These are phyloP conservation scores for Aix galericulata DNA, from an alignment of 2,113 vertebrate genomes.

Conservation along the genomic window DNA sequence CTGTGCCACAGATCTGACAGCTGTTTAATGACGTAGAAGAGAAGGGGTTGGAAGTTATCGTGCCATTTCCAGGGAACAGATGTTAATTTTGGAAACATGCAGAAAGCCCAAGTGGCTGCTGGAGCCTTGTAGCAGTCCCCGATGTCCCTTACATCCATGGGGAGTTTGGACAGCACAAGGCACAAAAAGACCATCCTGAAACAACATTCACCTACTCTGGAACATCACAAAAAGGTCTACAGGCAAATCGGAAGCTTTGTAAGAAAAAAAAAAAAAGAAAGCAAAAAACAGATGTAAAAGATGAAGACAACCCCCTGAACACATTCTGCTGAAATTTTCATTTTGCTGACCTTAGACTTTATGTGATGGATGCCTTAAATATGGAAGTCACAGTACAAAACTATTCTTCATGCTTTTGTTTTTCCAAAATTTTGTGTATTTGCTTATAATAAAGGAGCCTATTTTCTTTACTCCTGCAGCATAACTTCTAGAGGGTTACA, in stretches of 20 bases:
- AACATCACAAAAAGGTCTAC: no score
- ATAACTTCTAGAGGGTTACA: not conserved
- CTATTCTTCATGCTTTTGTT: not conserved
- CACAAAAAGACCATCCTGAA: not conserved
- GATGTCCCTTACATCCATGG: accelerated
- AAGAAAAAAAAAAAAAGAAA: no score
- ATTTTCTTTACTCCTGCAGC: accelerated
- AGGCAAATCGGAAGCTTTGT: no score
- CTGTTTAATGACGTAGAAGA: not conserved
- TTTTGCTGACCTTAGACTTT: not conserved
- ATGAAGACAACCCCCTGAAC: accelerated
- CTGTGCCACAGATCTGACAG: not conserved
- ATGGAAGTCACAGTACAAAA: not conserved
- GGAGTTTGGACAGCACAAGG: not conserved
- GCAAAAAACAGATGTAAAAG: not conserved
- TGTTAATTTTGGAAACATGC: not conserved
- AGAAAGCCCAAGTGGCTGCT: not conserved
- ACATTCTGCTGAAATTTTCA: not conserved
- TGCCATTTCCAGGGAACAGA: not conserved
- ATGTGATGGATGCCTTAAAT: not conserved
- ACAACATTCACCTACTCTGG: no score
- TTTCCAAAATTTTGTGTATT: not conserved
- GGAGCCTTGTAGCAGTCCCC: not conserved
- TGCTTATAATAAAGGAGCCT: not conserved
- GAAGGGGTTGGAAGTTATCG: not conserved